Conservation (phyloP, 1,140 invertebrate species). For the Frieseomelitta varia region DNA sequence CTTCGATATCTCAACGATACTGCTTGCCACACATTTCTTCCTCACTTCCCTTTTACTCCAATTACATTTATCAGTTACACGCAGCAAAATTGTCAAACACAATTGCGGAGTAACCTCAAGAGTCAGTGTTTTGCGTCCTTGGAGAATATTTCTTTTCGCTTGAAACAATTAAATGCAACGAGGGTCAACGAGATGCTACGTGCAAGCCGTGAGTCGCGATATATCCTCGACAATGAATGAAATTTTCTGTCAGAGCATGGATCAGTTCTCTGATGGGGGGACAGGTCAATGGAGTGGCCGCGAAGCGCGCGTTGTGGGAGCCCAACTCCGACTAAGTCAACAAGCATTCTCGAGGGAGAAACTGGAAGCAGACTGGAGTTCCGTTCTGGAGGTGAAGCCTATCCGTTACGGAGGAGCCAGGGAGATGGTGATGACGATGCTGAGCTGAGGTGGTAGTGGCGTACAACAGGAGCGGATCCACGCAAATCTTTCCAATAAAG, state of each 20-base stretch:
- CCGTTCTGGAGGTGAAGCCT: slow-evolving; percentile 69
- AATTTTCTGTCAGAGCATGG: slow-evolving; percentile 29
- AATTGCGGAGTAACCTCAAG: neutral
- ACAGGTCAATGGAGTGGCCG: slow-evolving; percentile 20
- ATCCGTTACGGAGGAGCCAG: slow-evolving; percentile 68
- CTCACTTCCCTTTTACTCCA: no score
- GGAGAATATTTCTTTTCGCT: neutral
- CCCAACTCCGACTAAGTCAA: slow-evolving; percentile 57
- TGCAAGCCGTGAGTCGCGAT: neutral
- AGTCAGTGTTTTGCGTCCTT: neutral
- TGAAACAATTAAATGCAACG: neutral
- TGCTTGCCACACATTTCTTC: slow-evolving; percentile 12
- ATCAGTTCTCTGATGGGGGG: neutral
- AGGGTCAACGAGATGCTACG: neutral
- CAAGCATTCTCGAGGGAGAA: slow-evolving; percentile 60
- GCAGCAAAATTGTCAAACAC: neutral
- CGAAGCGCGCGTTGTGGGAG: slow-evolving; percentile 60
- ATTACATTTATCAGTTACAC: neutral
- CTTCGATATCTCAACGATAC: slow-evolving; percentile 24
- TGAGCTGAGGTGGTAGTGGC: slow-evolving; percentile 63
- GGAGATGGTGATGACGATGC: slow-evolving; percentile 69
- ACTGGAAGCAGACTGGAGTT: slow-evolving; percentile 70
- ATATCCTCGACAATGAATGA: neutral
- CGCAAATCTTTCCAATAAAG: slow-evolving; percentile 16
- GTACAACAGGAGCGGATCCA: slow-evolving; percentile 59